phyloP scores from a whole-genome alignment of 2,888 invertebrate genomes.

The Epirrita christyi region DNA sequence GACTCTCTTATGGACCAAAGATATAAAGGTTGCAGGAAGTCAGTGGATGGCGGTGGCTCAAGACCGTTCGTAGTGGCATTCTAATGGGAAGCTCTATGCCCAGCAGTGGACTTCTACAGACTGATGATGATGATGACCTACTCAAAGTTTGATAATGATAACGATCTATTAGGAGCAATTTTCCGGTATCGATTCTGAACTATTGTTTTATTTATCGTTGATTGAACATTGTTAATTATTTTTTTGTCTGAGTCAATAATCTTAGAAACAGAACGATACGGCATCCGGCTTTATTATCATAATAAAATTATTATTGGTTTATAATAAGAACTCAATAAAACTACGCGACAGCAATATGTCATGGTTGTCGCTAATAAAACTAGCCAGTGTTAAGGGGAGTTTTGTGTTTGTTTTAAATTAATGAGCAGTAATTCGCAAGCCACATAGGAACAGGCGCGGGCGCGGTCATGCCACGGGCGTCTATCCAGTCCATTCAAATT shows the following conservation, averaged over 20 bases:
- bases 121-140: too few species aligned
- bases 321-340: constrained; percentile 71
- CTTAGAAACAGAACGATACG: constrained; percentile 45
- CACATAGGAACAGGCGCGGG: too few species aligned
- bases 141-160: background rate
- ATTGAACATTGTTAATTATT: constrained; percentile 16
- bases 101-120: too few species aligned
- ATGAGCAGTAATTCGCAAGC: too few species aligned
- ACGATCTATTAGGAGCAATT: constrained; percentile 2
- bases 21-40: too few species aligned
- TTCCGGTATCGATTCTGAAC: constrained; percentile 19
- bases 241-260: constrained; percentile 33
- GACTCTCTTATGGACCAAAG: too few species aligned
- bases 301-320: constrained; percentile 67
- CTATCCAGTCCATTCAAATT: too few species aligned
- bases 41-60: too few species aligned
- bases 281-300: constrained; percentile 65
- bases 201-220: constrained; percentile 10
- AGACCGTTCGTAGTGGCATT: too few species aligned
- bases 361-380: constrained; percentile 58
- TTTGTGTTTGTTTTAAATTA: background rate
- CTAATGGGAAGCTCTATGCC: too few species aligned
- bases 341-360: constrained; percentile 67
- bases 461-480: too few species aligned
- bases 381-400: constrained; percentile 51